Conservation (phyloP, 2,797 vertebrate species). For the Sebastes dallii region DNA sequence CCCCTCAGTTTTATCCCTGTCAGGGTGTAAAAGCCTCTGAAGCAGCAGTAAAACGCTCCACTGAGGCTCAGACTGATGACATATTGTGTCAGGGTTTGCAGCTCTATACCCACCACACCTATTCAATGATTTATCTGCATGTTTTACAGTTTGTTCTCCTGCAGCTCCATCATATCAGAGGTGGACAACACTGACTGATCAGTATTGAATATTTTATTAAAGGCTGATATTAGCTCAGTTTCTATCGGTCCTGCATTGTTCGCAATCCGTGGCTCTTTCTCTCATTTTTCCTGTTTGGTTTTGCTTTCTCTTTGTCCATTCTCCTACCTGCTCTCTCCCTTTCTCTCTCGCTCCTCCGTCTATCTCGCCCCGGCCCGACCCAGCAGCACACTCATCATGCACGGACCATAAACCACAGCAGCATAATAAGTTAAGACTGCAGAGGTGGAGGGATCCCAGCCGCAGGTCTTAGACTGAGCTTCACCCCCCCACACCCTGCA, state of each 20-base stretch:
- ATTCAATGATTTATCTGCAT: background rate
- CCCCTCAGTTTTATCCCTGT: background rate
- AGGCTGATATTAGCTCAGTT: background rate
- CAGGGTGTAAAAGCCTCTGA: background rate
- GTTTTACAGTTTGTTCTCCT: background rate
- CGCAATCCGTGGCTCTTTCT: background rate
- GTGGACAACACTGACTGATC: background rate
- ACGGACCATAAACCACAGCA: slow-evolving; percentile 54
- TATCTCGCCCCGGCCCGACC: background rate
- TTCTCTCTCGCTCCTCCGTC: background rate
- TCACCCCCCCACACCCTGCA: background rate
- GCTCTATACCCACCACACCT: background rate
- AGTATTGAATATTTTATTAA: background rate
- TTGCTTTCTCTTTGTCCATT: background rate
- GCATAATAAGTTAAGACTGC: slow-evolving; percentile 46
- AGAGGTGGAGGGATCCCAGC: slow-evolving; percentile 29
- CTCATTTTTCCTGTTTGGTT: background rate
- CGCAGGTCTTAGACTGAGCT: slow-evolving; percentile 14
- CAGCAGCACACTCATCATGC: slow-evolving; percentile 37
- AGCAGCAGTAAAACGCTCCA: background rate
- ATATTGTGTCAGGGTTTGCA: background rate
- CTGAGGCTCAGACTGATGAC: background rate
- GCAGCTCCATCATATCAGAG: background rate
- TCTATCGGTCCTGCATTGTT: background rate
- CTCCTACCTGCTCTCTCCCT: background rate